Percentiles rank a stretch among this genome's conserved stretches.
phyloP scores from a whole-genome alignment of 2,797 vertebrate species.

The Myotis pilosus region DNA sequence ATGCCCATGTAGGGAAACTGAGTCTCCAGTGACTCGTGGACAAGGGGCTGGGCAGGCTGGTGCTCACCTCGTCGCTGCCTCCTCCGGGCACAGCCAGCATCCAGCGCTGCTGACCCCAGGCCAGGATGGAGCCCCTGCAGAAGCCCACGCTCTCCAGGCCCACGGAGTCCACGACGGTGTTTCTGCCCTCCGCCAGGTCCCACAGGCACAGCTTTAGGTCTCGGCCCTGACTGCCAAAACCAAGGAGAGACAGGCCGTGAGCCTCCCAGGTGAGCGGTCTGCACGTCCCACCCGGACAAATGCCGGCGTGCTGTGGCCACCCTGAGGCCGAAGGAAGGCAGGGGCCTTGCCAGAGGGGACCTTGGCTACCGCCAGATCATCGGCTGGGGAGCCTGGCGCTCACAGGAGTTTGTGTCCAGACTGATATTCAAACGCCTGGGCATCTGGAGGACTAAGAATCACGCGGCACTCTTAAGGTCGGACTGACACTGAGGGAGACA shows the following conservation, averaged over 20 bases:
- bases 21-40: not conserved
- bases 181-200: slow-evolving; percentile 92
- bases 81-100: slow-evolving; percentile 90
- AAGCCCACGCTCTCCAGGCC: slow-evolving; percentile 91
- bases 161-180: slow-evolving; percentile 84
- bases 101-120: slow-evolving; percentile 75
- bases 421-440: not conserved
- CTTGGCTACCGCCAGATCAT: not conserved
- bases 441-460: not conserved
- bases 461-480: fast-evolving
- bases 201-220: slow-evolving; percentile 92
- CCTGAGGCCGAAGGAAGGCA: not conserved
- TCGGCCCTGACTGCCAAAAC: slow-evolving; percentile 91
- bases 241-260: not conserved
- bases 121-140: slow-evolving; percentile 90
- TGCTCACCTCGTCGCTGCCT: slow-evolving; percentile 90
- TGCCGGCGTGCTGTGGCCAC: fast-evolving
- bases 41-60: not conserved
- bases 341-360: not conserved
- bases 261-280: not conserved
- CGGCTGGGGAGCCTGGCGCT: fast-evolving
- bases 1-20: not conserved
- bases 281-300: not conserved
- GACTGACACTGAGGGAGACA: not conserved
- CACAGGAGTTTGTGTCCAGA: not conserved